Base-by-base conservation (phyloP, 2,113 vertebrate genomes). In the Ivindomyrus marchei region DNA sequence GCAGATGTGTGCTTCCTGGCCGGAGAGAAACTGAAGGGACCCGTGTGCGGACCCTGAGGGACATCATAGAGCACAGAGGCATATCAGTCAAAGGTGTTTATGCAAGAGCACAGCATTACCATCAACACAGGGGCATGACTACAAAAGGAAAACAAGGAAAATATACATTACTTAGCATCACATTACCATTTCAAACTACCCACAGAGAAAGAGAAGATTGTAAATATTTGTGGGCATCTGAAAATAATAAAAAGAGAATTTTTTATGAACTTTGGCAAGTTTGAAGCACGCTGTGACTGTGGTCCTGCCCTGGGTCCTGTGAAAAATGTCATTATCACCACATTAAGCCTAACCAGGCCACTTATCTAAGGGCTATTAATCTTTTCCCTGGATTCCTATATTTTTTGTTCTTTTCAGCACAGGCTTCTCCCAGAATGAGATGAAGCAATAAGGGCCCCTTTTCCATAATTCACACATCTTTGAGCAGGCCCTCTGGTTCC, bases 1-100 rank as follows among this genome's bases (percentile, higher is more conserved):
- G 93, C 93, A 95, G 93, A 95, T 95, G 93, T 94, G 91, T 93
- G 89, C 89, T 87, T 92, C 90, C 90, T 92, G 91, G 92, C 88
- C 91, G 89, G 62, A 89, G 89, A 88, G 90, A 93, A 93, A 93
- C 92, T 88, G 77, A 92, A 84, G 90, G 92, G 92, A 92, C 91
- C 92, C 89, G 90, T 89, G 91, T 89, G 66, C 90, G 70, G 88
- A 91, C 91, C 93, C 91, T 92, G 77, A 15, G 91, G 93, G 93
- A 93, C 89, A 84, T 89, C 62, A 70, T 52, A 27, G 27, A 49
- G 92, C 92, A 74, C 89, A 94, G 94, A 93, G 83, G 92, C 24
- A 93, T 92, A 92, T 74, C 90, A 90, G 91, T 94, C 89, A 91
- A 90, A 49, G 86, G 80, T 86, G 88, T 94, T 94, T 94, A 94